Evolutionary conservation across 37 sponge, comb jelly and placozoan genomes (phyloP), one percentile per base, ranked within the genome.

Genomic region (Dysidea cf. avara): DNA sequence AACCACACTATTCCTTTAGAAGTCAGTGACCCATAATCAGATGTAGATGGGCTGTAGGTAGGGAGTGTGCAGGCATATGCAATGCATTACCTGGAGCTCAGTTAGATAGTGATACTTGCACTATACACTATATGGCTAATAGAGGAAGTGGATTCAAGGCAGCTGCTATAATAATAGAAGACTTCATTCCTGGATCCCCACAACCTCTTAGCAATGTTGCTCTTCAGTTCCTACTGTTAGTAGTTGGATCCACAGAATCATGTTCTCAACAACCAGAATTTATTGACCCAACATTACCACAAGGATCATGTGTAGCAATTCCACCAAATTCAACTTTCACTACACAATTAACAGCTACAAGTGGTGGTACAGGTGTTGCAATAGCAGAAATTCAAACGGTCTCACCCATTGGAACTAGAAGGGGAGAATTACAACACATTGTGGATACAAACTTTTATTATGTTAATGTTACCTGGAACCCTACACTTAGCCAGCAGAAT

Each of bases 41-140:
- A n/a, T n/a, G n/a, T n/a, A n/a, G n/a, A n/a, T n/a, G n/a, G n/a
- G n/a, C n/a, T 38, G 33, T 34, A 2, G 56, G 64, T 13, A 9
- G 29, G 16, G 82, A 81, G 39, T 81, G 82, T 72, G 74, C 53
- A 29, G 75, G 82, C 2, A 61, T 81, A 40, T 81, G 82, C 56
- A 5, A 65, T n/a, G 16, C 62, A 12, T 80, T 80, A 25, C 72
- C 81, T 39, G 81, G 72, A 2, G 81, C 81, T 34, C 20, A 40
- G 20, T 46, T 80, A 25, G 43, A 71, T 80, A 11, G 43, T 9
- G 40, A 26, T 6, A 59, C 55, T 12, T 79, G 80, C 39, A 7
- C 20, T 21, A 39, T 79, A 3, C 29, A 0, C 2, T 79, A 79
- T 46, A 22, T 31, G 22, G 80, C 80, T 13, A 47, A 33, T 57